Base-by-base conservation (phyloP, 1,140 invertebrate genomes). In the Apis mellifera region DNA sequence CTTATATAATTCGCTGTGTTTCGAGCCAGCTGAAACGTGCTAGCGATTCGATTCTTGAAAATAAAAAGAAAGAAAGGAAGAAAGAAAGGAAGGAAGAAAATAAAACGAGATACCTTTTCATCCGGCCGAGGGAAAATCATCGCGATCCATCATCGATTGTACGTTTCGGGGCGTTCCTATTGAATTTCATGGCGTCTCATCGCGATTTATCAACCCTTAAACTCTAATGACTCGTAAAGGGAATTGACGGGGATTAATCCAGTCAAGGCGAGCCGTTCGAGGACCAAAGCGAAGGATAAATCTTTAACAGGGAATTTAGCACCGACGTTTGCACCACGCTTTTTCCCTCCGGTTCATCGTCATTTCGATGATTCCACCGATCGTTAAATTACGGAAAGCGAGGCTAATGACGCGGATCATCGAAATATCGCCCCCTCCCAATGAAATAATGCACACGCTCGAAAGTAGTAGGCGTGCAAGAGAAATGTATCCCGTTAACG, bases 141-240 rank as follows among this genome's bases (percentile, higher is more conserved):
- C 32, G 50, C 52, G 23, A 71, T 72, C 57, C 57, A n/a, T 72
- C 54, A n/a, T 11, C 19, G 19, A 8, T 32, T 57, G 26, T 26
- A 42, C 32, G 32, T 13, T 13, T 19, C 12, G 12, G 7, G 21
- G 54, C 12, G 17, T 12, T 8, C 1, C 70, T 54, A 72, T 72
- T 72, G 70, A 72, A 72, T 72, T 72, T 72, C 70, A 72, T 72
- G 57, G 70, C 26, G 17, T 4, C 32, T 26, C 70, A 54, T n/a
- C 55, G 23, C 55, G 42, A 23, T 86, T 84, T 48, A 84, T 69
- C 57, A 71, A 50, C 71, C 54, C n/a, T 82, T 60, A 66, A 86
- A 60, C 64, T 78, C 60, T 62, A 76, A 78, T 66, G 78, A 85
- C n/a, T 78, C 80, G 74, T 85, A 82, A 71, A 85, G 26, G 54